Conservation (phyloP, 2,888 invertebrate species). For the Drosophila acutilabella region DNA sequence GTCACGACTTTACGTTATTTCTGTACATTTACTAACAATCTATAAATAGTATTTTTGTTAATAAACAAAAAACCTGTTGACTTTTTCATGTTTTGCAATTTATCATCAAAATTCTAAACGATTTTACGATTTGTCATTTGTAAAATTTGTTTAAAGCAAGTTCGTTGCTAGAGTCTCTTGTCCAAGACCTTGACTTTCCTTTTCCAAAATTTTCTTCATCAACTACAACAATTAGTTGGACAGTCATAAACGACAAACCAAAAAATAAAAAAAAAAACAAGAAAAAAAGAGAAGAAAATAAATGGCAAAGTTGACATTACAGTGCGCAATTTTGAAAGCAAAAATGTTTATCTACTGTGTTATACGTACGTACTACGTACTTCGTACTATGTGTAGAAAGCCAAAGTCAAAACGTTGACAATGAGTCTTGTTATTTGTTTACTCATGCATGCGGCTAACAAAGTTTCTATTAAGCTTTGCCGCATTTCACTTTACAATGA, state of each 20-base stretch:
- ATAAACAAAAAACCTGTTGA: constrained; percentile 48
- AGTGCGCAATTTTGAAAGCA: constrained; percentile 61
- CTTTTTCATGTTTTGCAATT: constrained; percentile 56
- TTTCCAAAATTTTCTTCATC: constrained; percentile 56
- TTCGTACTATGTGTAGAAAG: constrained; percentile 62
- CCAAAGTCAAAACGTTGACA: constrained; percentile 57
- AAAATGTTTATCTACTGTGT: constrained; percentile 50
- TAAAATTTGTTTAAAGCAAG: constrained; percentile 48
- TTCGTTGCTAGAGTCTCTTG: constrained; percentile 47
- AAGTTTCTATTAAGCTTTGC: constrained; percentile 49
- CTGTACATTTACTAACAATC: constrained; percentile 48
- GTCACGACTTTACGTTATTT: constrained; percentile 29
- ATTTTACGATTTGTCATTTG: constrained; percentile 61
- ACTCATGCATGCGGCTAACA: constrained; percentile 55
- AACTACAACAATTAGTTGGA: constrained; percentile 68
- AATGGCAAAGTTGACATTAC: constrained; percentile 60
- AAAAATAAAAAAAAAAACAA: constrained; percentile 13
- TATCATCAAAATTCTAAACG: constrained; percentile 75
- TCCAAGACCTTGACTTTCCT: constrained; percentile 78
- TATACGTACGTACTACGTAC: not conserved
- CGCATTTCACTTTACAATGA: constrained; percentile 52
- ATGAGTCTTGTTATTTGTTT: constrained; percentile 60
- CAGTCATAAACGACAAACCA: constrained; percentile 38
- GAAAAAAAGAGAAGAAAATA: constrained; percentile 21
- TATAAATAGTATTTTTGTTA: constrained; percentile 63